Percentiles rank a stretch among this genome's conserved stretches.
phyloP scores from a whole-genome alignment of 2,797 vertebrate genomes.

The Pangasius macronema region DNA sequence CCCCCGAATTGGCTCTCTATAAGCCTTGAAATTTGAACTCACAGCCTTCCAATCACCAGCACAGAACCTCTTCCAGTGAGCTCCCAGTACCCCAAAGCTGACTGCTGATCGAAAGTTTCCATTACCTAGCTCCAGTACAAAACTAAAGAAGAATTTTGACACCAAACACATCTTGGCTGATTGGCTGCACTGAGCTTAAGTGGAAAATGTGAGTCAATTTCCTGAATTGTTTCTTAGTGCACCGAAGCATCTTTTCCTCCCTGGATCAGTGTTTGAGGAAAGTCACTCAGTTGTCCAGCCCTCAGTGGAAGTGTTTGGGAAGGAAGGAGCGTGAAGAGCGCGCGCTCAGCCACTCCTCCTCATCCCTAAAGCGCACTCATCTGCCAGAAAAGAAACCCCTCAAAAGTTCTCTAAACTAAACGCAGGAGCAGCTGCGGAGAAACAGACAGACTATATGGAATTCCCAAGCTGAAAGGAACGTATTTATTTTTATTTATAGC shows the following conservation, averaged over 20 bases:
- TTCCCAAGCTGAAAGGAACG: slow-evolving; percentile 9
- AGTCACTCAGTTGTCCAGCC: slow-evolving; percentile 2
- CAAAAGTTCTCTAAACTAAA: slow-evolving; percentile 37
- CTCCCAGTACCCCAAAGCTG: neutral
- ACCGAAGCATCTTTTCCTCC: slow-evolving; percentile 1
- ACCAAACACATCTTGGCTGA: slow-evolving; percentile 22
- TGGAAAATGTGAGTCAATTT: slow-evolving; percentile 28
- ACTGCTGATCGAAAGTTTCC: neutral
- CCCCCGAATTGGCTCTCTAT: neutral
- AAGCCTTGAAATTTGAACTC: neutral
- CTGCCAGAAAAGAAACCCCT: slow-evolving; percentile 28
- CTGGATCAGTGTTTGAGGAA: slow-evolving; percentile 12
- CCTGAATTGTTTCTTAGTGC: slow-evolving; percentile 9
- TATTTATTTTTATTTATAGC: neutral
- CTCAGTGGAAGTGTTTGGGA: slow-evolving; percentile 8
- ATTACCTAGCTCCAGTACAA: slow-evolving; percentile 1
- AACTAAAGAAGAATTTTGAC: slow-evolving; percentile 23
- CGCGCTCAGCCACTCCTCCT: slow-evolving; percentile 42
- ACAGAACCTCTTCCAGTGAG: neutral
- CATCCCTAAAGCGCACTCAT: slow-evolving; percentile 17
- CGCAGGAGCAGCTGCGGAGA: slow-evolving; percentile 30
- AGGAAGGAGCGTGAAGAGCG: slow-evolving; percentile 27
- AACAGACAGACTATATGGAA: slow-evolving; percentile 14
- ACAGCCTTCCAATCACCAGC: neutral
- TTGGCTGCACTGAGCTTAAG: slow-evolving; percentile 6